phyloP scores from a whole-genome alignment of 2,888 invertebrate genomes.

The Tromatobia lineatoria region DNA sequence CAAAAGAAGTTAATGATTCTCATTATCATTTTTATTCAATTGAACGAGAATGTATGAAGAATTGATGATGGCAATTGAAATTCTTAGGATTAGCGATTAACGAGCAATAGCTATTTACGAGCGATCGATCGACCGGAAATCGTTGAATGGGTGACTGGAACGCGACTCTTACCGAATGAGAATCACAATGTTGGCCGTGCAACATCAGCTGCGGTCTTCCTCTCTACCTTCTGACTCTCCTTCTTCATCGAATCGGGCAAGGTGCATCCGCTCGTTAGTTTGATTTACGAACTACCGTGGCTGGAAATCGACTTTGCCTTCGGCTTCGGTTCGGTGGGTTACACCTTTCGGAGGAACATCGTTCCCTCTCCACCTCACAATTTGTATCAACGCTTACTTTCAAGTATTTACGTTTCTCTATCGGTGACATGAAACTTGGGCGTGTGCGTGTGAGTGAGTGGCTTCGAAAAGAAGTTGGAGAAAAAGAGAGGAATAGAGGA shows the following conservation, averaged over 20 bases:
- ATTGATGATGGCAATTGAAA: neutral
- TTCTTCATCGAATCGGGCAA: conserved; percentile 61
- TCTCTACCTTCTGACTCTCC: conserved; percentile 20
- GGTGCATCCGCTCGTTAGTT: conserved; percentile 71
- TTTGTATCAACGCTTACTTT: conserved; percentile 19
- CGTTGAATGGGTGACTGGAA: conserved; percentile 17
- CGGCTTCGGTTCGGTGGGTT: conserved; percentile 1
- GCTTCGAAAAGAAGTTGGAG: conserved; percentile 12
- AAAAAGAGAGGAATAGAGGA: conserved; percentile 4
- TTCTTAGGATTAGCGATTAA: conserved; percentile 7
- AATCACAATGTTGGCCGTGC: conserved; percentile 18
- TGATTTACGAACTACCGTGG: conserved; percentile 69
- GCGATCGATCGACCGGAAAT: conserved; percentile 39
- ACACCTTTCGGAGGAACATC: neutral
- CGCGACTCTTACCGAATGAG: conserved; percentile 29
- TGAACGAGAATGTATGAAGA: neutral
- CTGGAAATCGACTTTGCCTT: conserved; percentile 51
- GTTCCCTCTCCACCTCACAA: conserved; percentile 3
- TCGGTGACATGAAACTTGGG: conserved; percentile 2
- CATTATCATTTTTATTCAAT: neutral
- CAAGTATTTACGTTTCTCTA: neutral
- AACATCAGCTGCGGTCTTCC: conserved; percentile 6
- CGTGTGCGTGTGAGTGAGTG: conserved; percentile 11
- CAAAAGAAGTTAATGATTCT: neutral
- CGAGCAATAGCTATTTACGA: conserved; percentile 3